Conservation (phyloP, 2,888 invertebrate species). For the Lasioglossum figueresi region DNA sequence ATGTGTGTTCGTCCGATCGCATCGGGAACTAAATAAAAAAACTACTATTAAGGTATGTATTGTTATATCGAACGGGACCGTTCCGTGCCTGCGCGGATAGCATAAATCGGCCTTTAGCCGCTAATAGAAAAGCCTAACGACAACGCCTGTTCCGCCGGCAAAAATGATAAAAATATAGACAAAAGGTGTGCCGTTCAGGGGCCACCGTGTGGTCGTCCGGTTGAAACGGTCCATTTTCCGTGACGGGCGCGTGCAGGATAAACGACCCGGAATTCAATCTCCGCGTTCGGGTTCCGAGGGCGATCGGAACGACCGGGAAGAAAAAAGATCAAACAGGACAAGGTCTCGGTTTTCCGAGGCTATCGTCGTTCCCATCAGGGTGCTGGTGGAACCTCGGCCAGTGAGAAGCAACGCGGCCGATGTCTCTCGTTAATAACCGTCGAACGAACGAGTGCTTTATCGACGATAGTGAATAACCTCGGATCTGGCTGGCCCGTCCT, state of each 20-base stretch:
- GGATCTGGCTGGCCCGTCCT: not conserved
- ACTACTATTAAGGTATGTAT: no score
- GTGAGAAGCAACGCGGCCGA: not conserved
- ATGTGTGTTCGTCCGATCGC: no score
- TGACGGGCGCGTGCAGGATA: not conserved
- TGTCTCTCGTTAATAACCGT: conserved; percentile 9
- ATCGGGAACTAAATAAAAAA: no score
- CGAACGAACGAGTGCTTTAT: conserved; percentile 8
- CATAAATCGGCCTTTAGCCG: not conserved
- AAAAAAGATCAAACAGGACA: conserved; percentile 7
- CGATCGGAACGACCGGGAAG: not conserved
- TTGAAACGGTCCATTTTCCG: not conserved
- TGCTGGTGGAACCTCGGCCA: not conserved
- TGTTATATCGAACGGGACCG: no score
- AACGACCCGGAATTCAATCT: conserved; percentile 16
- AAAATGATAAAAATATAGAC: not conserved
- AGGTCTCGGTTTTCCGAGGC: not conserved
- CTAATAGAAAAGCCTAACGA: not conserved
- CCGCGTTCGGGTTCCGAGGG: not conserved
- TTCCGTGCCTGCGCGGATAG: no score
- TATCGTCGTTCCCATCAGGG: conserved; percentile 6
- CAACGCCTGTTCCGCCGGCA: no score
- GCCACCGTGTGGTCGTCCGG: not conserved
- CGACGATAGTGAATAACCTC: not conserved
- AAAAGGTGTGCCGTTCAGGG: not conserved